These are phyloP conservation scores for Raja brachyura DNA, from an alignment of 2,113 vertebrate genomes.

Conservation along the genomic window DNA sequence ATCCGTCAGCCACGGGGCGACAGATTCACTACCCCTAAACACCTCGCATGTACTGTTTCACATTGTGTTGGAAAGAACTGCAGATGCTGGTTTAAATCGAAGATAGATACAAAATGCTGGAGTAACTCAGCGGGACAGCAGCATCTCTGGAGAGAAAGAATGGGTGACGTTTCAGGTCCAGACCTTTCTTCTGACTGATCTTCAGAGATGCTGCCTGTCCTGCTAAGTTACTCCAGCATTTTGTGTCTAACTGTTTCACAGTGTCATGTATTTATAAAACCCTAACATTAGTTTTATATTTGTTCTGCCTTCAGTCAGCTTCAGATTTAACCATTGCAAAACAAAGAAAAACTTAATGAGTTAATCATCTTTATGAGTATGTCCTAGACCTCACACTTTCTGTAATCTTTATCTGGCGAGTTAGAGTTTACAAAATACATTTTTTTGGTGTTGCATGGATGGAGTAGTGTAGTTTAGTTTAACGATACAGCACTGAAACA, in stretches of 20 bases:
- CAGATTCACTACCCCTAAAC: neutral
- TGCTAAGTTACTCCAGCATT: too few species aligned
- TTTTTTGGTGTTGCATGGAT: neutral
- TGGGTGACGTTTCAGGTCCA: too few species aligned
- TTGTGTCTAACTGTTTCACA: neutral
- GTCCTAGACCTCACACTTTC: neutral
- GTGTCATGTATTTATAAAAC: neutral
- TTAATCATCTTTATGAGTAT: neutral
- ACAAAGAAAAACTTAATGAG: neutral
- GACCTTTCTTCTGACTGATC: too few species aligned
- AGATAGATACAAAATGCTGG: too few species aligned
- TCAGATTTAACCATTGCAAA: neutral
- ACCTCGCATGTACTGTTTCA: neutral
- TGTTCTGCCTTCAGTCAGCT: neutral
- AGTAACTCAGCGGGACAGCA: too few species aligned
- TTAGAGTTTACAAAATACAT: neutral
- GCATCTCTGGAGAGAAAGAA: too few species aligned
- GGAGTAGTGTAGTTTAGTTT: neutral
- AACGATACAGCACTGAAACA: too few species aligned
- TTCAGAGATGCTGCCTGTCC: too few species aligned
- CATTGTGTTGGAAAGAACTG: neutral
- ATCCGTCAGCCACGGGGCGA: neutral
- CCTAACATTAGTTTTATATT: slow-evolving; percentile 5
- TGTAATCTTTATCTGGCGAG: neutral
- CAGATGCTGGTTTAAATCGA: too few species aligned